Evolutionary conservation across 2,113 vertebrate species (phyloP), one percentile per base, ranked within the genome.

Genomic region (Pteruthius melanotis): DNA sequence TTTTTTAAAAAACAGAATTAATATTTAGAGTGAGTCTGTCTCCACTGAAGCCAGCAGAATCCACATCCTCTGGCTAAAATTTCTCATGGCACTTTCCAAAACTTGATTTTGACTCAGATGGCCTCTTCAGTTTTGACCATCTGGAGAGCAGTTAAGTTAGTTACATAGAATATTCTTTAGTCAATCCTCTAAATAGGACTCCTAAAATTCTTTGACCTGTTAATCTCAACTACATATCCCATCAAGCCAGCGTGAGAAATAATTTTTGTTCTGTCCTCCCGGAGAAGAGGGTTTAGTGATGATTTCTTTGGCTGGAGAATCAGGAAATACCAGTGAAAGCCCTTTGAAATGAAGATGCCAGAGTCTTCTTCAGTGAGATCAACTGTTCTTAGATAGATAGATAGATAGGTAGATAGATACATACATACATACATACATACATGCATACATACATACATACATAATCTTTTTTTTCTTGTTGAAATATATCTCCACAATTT

Each of bases 251-350:
- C 57, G 13, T 95, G 95, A 97, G 84, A 97, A 95, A 95, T 76
- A 40, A 66, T 91, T 94, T 97, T 91, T 94, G 53, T 90, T 95
- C 40, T 13, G 11, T 94, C 64, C 78, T 75, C 71, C 56, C 44
- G 82, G 71, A 83, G 91, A 66, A 95, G 94, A 94, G 66, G 59
- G 54, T 76, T 93, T 87, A 92, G 68, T 87, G 82, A 96, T 98
- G 44, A 96, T 97, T 97, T 97, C 71, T 96, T 96, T 97, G 95
- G 96, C 95, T 80, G 83, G 47, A 97, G 87, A 95, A 96, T 75
- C 89, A 95, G 96, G 94, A 98, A 97, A 97, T 96, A 96, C 94
- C 96, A 95, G 50, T 84, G 83, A 97, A 96, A 97, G 96, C 57
- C 96, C 91, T 96, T 79, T 92, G 96, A 77, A 97, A 97, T 26